These are phyloP conservation scores for Palythoa grandiflora DNA, from an alignment of 92 coral and sea anemone species.

Conservation along the genomic window DNA sequence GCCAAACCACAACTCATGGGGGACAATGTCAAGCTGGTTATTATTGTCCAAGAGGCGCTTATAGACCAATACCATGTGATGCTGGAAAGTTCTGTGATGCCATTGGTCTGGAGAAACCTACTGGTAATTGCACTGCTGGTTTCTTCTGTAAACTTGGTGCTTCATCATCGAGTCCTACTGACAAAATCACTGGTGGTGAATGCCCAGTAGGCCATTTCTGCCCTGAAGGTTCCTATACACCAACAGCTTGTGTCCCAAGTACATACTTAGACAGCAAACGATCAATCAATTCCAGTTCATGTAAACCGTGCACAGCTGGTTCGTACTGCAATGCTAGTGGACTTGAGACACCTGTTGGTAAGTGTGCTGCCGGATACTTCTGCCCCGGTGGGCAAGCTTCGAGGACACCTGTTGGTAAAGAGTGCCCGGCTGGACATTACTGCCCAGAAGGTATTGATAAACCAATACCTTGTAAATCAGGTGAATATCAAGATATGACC, in stretches of 20 bases:
- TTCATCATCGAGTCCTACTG: conserved; percentile 75
- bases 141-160: conserved; percentile 85
- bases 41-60: conserved; percentile 89
- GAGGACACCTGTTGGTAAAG: conserved; percentile 75
- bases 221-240: conserved; percentile 80
- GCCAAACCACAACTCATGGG: conserved; percentile 89
- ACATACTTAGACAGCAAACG: conserved; percentile 79
- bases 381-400: conserved; percentile 94
- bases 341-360: conserved; percentile 79
- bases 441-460: conserved; percentile 80
- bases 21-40: conserved; percentile 91
- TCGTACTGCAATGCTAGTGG: conserved; percentile 90
- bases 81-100: conserved; percentile 92
- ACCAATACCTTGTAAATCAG: conserved; percentile 88
- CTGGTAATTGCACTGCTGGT: conserved; percentile 91
- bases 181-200: conserved; percentile 78
- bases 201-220: conserved; percentile 90
- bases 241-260: conserved; percentile 87
- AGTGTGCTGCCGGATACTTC: conserved; percentile 89
- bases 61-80: conserved; percentile 75
- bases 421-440: conserved; percentile 81
- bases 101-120: conserved; percentile 80
- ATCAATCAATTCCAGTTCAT: conserved; percentile 76
- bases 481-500: conserved; percentile 80
- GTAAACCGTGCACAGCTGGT: conserved; percentile 87